phyloP scores from a whole-genome alignment of 2,113 vertebrate genomes.

The Clupea harengus region DNA sequence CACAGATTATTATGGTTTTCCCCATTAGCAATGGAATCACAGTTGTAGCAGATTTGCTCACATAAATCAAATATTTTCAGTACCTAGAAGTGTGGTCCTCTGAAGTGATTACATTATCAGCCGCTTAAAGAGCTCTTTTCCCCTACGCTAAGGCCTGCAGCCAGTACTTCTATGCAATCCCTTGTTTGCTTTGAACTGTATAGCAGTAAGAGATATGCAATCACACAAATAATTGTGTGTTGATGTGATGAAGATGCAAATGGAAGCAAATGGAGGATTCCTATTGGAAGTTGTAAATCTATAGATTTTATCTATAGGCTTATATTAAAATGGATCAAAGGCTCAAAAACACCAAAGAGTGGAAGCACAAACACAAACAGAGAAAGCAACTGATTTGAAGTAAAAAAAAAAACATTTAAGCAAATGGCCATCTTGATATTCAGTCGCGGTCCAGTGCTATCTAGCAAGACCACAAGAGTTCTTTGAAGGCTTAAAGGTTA shows the following conservation, averaged over 20 bases:
- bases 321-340: not conserved
- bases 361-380: not conserved
- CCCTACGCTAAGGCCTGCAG: not conserved
- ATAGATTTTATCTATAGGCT: not conserved
- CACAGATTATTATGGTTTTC: not conserved
- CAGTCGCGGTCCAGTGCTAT: not conserved
- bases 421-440: not conserved
- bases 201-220: no score
- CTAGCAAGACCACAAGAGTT: not conserved
- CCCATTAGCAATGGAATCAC: not conserved
- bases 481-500: slow-evolving; percentile 14
- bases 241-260: not conserved
- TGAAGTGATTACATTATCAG: no score
- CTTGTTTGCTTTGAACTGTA: not conserved
- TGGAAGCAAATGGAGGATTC: not conserved
- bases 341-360: not conserved
- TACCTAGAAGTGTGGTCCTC: not conserved
- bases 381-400: not conserved
- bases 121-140: not conserved
- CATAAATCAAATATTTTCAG: not conserved
- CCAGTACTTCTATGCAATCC: not conserved
- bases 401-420: not conserved
- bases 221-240: not conserved
- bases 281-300: not conserved
- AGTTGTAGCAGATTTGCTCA: not conserved